Evolutionary conservation across 2,888 invertebrate genomes (phyloP).

Genomic region (Carcina quercana): DNA sequence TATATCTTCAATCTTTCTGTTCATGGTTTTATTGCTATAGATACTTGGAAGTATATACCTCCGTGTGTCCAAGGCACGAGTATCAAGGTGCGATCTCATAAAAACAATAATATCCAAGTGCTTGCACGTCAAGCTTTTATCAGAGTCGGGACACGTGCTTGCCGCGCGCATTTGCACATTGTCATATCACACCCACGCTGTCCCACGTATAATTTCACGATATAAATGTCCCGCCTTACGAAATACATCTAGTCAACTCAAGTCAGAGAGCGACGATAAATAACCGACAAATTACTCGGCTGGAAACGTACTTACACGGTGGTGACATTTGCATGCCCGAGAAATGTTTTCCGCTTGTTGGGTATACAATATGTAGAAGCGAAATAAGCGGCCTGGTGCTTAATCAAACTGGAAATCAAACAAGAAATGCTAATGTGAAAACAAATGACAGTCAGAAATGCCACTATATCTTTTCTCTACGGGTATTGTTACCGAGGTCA

Average conservation of each 20-base stretch:
- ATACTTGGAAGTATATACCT: too few relatives aligned
- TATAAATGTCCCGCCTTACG: conserved; percentile 58
- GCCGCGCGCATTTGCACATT: conserved; percentile 48
- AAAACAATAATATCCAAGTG: conserved; percentile 5
- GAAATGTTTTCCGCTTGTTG: conserved; percentile 44
- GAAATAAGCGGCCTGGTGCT: conserved; percentile 11
- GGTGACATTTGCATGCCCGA: conserved; percentile 60
- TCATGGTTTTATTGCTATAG: too few relatives aligned
- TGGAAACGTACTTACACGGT: conserved; percentile 41
- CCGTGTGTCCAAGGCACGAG: too few relatives aligned
- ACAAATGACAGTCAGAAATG: too few relatives aligned
- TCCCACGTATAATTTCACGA: conserved; percentile 60
- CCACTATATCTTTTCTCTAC: too few relatives aligned
- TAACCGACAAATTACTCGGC: conserved; percentile 64
- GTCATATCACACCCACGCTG: conserved; percentile 62
- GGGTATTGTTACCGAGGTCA: too few relatives aligned
- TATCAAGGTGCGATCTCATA: conserved; percentile 5
- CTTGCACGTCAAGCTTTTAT: conserved; percentile 2
- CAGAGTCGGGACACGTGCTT: conserved; percentile 5
- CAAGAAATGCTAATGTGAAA: conserved; percentile 1
- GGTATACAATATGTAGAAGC: conserved; percentile 24
- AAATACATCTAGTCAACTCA: conserved; percentile 55
- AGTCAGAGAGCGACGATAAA: conserved; percentile 55
- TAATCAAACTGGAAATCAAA: conserved; percentile 18
- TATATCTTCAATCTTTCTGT: too few relatives aligned